Evolutionary conservation across 2,797 vertebrate genomes (phyloP).

Genomic region (Pseudotriccus pelzelni): DNA sequence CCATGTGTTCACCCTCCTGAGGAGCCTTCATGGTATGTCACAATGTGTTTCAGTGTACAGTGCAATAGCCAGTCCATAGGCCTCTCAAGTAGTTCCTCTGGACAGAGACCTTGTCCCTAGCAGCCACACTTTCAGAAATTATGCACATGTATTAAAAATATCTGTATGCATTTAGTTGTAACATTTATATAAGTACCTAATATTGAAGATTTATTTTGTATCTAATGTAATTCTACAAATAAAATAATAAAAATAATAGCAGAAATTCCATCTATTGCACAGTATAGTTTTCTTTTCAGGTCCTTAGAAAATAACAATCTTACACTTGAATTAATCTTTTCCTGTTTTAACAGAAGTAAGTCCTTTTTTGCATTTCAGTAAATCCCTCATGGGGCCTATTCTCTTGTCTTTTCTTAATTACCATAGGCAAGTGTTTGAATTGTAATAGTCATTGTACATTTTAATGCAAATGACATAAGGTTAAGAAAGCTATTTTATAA

Average conservation of each 20-base stretch:
- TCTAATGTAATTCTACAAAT: not conserved
- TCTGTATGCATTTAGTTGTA: not conserved
- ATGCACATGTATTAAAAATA: not conserved
- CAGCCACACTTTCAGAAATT: not conserved
- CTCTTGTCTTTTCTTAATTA: not conserved
- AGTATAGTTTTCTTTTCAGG: not conserved
- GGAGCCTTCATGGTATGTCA: not conserved
- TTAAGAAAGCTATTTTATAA: conserved; percentile 5
- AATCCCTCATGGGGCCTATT: not conserved
- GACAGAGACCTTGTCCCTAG: not conserved
- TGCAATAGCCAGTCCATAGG: not conserved
- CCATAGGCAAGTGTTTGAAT: not conserved
- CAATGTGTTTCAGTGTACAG: not conserved
- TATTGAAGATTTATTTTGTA: not conserved
- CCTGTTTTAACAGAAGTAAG: not conserved
- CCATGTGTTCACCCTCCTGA: not conserved
- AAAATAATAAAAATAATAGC: not conserved
- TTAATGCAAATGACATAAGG: not conserved
- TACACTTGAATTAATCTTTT: not conserved
- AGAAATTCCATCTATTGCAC: not conserved
- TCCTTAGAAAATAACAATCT: not conserved
- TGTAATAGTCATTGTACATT: not conserved
- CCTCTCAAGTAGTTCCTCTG: not conserved
- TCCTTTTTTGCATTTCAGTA: not conserved
- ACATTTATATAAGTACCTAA: not conserved